Base-by-base conservation (phyloP, 1,140 invertebrate species). In the Zaprionus vittiger region DNA sequence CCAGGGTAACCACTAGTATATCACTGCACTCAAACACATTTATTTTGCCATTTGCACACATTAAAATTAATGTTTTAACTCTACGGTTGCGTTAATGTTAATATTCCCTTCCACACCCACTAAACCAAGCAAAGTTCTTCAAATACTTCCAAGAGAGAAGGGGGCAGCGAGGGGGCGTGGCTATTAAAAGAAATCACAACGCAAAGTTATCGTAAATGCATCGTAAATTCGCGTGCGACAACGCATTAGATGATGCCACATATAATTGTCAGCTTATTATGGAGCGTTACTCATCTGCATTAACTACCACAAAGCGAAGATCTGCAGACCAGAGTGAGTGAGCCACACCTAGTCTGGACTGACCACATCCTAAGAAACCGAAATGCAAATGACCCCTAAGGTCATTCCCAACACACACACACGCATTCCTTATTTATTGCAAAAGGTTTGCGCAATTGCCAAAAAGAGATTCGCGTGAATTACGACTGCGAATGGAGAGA, bases 161-260 rank as follows among this genome's bases (percentile, higher is more conserved):
- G 52, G 1, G 7, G 4, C 0, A 28, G 20, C 15, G 14, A n/a
- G 22, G 41, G n/a, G 20, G 38, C 12, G 24, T 6, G 41, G 47
- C 55, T 54, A 75, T 59, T 64, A 75, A 74, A 73, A 44, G 64
- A 73, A 73, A 59, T 59, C 62, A 72, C 62, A 72, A 66, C 38
- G 54, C 62, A 47, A 75, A 75, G 52, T 75, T 57, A 70, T 75
- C 73, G 61, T 76, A 72, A 76, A 61, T 76, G 73, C 73, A 76
- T 76, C 73, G 73, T 76, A 44, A 72, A 76, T 76, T 44, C 37
- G n/a, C 3, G 3, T 15, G 17, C 11, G 61, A 60, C 61, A 76
- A 24, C 61, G 68, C 73, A 76, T 76, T 76, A 76, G 73, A 71
- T 64, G 73, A 31, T 47, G 41, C 41, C 41, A 47, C 41, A 62